A percentile compares a stretch with the other conserved stretches of the same genome.
These are phyloP conservation scores for Anthoscopus minutus DNA, from an alignment of 2,113 vertebrate species.

Conservation along the genomic window DNA sequence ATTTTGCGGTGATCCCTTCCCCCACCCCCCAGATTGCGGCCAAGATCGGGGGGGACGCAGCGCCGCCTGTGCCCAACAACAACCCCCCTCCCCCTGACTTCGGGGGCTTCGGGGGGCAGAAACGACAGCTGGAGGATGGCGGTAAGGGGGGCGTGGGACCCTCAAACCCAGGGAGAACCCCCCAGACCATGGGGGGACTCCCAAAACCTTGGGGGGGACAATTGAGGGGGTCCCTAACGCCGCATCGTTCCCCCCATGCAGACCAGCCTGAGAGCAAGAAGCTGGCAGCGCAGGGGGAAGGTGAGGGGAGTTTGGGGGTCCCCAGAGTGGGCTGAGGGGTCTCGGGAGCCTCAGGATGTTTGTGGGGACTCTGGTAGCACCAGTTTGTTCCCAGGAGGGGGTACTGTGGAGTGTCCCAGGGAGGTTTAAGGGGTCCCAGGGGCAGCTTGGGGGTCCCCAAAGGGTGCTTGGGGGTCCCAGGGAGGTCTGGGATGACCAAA, in stretches of 20 bases:
- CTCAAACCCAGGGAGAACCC: too few relatives aligned
- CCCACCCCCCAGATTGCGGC: slow-evolving; percentile 81
- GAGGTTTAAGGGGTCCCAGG: neutral
- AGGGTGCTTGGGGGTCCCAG: too few relatives aligned
- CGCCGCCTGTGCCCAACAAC: slow-evolving; percentile 77
- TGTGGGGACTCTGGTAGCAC: neutral
- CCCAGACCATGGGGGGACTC: neutral
- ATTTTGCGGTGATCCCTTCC: neutral
- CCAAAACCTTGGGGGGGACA: neutral
- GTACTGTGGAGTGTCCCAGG: neutral
- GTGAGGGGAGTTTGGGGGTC: slow-evolving; percentile 60
- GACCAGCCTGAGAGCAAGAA: slow-evolving; percentile 93
- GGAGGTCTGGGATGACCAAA: neutral
- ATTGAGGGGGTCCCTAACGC: neutral
- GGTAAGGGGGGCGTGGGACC: slow-evolving; percentile 63
- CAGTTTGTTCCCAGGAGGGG: neutral
- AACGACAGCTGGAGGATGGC: slow-evolving; percentile 89
- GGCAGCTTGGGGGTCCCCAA: too few relatives aligned
- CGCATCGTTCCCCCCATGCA: slow-evolving; percentile 2
- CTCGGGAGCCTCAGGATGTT: too few relatives aligned
- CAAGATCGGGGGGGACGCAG: slow-evolving; percentile 88
- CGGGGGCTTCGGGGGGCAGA: slow-evolving; percentile 79
- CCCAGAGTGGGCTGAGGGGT: too few relatives aligned
- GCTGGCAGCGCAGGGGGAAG: slow-evolving; percentile 85
- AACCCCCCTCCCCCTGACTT: slow-evolving; percentile 73